Evolutionary conservation across 2,797 vertebrate species (phyloP).

Genomic region (Pelobates cultripes): DNA sequence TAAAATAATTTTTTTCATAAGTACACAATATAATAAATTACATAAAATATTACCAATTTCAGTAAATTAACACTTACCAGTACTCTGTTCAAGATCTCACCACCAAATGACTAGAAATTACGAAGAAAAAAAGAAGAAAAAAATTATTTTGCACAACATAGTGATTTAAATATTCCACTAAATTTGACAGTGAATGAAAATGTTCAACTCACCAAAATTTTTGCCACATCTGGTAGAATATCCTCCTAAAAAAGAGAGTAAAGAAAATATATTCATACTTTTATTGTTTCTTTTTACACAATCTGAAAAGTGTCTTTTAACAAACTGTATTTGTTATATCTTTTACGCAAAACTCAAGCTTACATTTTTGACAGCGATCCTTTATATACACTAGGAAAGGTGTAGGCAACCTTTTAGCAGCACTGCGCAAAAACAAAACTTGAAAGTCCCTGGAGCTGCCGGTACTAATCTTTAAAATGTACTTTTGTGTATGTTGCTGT

Average conservation of each 20-base stretch:
- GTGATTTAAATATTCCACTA: not conserved
- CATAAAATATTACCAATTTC: not conserved
- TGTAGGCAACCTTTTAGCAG: too few species aligned
- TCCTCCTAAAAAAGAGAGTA: conserved; percentile 15
- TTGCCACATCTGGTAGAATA: conserved; percentile 35
- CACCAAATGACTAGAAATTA: conserved; percentile 28
- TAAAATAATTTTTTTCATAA: not conserved
- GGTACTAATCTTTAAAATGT: too few species aligned
- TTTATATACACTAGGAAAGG: too few species aligned
- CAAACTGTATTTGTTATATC: too few species aligned
- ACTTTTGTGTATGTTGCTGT: too few species aligned
- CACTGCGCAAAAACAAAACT: too few species aligned
- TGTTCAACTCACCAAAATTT: conserved; percentile 29
- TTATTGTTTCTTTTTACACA: too few species aligned
- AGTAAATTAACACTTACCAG: conserved; percentile 26
- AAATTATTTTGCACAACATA: not conserved
- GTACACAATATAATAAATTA: not conserved
- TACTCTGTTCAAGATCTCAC: conserved; percentile 34
- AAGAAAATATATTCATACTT: not conserved
- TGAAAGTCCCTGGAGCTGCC: too few species aligned
- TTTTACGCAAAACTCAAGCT: too few species aligned
- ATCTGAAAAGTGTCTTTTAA: too few species aligned
- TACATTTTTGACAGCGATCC: too few species aligned
- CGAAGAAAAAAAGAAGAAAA: not conserved
- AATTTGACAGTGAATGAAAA: not conserved